These are phyloP conservation scores for Barbus barbus DNA, from an alignment of 2,113 vertebrate species.

Conservation along the genomic window DNA sequence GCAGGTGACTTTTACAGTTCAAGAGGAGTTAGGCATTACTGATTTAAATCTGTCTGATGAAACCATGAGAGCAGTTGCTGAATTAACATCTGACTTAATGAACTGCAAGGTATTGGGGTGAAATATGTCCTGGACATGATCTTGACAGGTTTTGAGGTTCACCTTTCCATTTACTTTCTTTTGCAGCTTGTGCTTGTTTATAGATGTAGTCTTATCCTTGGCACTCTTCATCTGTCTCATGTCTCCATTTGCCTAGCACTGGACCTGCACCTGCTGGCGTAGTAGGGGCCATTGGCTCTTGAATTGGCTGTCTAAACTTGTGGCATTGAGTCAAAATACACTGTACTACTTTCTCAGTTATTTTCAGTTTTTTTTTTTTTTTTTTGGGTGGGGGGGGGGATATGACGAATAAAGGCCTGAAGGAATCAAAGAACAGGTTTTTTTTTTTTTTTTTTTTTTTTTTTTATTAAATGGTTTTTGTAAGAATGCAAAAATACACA, in stretches of 20 bases:
- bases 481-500: neutral
- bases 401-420: neutral
- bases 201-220: constrained; percentile 9
- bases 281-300: neutral
- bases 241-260: constrained; percentile 25
- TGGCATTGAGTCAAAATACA: constrained; percentile 39
- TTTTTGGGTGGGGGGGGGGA: too few relatives aligned
- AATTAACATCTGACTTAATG: neutral
- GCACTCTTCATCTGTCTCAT: constrained; percentile 22
- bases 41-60: too few relatives aligned
- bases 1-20: neutral
- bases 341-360: neutral
- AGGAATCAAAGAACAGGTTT: neutral
- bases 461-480: neutral
- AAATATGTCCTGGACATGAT: neutral
- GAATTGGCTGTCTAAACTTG: constrained; percentile 12
- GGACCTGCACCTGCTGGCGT: neutral
- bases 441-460: too few relatives aligned
- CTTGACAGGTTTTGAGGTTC: neutral
- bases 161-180: neutral
- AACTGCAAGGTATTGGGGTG: too few relatives aligned
- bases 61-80: neutral
- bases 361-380: neutral
- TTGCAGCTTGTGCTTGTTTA: constrained; percentile 35
- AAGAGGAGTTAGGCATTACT: neutral